Evolutionary conservation across 2,797 vertebrate genomes (phyloP), one percentile per base, ranked within the genome.

Genomic region (Cuculus canorus): DNA sequence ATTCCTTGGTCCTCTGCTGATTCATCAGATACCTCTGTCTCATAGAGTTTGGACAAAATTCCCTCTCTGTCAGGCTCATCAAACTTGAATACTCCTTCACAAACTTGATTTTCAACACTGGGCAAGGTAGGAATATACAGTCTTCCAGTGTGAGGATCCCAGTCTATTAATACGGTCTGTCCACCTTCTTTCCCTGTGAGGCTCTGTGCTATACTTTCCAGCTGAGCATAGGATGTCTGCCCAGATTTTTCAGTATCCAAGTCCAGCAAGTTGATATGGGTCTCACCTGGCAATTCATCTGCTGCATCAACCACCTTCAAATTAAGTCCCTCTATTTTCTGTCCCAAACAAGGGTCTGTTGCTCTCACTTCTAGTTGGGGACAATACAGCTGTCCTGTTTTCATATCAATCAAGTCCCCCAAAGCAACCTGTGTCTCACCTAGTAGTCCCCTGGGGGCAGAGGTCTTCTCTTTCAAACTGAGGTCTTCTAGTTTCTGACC

Each of bases 101-200:
- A 86, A 11, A 76, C 17, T 11, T 94, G 76, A 37, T 60, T 92
- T 79, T 93, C 94, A 85, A 35, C 61, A 52, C 24, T 53, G 13
- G 91, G 45, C 27, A 97, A 84, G 4, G 87, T 88, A 65, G 98
- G 95, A 64, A 98, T 95, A 86, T 88, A 95, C 9, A 98, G 80
- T 37, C 84, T 96, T 68, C 97, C 88, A 16, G 83, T 97, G 23
- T 32, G 71, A 59, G 97, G 97, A 94, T 98, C 96, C 98, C 97
- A 98, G 1, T 97, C 91, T 11, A 98, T 80, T 73, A 98, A 39
- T 7, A 93, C 88, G 13, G 71, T 82, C 19, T 77, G 70, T 8
- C 86, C 82, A 33, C 54, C 25, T 35, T 91, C 85, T 35, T 88
- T 70, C 39, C 92, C 94, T 9, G 9, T 27, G n/a, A 87, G 50